Conservation (phyloP, 2,888 invertebrate species). For the Coelinius sp. region DNA sequence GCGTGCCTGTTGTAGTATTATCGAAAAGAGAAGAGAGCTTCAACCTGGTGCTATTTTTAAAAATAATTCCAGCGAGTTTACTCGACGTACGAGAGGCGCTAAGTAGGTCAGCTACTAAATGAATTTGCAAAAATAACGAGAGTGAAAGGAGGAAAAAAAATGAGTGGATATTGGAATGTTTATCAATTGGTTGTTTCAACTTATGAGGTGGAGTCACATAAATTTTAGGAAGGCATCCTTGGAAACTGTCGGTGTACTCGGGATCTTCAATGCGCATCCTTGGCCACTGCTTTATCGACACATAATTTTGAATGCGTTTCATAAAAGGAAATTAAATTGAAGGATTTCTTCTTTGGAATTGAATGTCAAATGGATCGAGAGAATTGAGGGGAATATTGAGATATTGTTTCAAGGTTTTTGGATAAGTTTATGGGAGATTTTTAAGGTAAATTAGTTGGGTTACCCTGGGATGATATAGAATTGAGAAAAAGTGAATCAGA, state of each 20-base stretch:
- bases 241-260: background rate
- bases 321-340: background rate
- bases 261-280: background rate
- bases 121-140: slow-evolving; percentile 4
- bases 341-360: background rate
- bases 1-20: slow-evolving; percentile 12
- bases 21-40: slow-evolving; percentile 6
- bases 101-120: slow-evolving; percentile 30
- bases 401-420: background rate
- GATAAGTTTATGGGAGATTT: too few species aligned
- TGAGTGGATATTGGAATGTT: background rate
- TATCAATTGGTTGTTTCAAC: background rate
- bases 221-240: background rate
- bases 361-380: background rate
- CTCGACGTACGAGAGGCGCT: slow-evolving; percentile 10
- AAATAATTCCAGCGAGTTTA: slow-evolving; percentile 26
- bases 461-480: too few species aligned
- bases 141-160: background rate
- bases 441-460: too few species aligned
- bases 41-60: slow-evolving; percentile 28
- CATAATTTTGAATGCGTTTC: background rate
- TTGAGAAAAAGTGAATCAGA: too few species aligned
- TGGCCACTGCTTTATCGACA: slow-evolving; percentile 6
- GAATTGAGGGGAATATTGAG: background rate
- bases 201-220: background rate